Percentiles rank a stretch among this genome's conserved stretches.
Evolutionary conservation across 2,888 invertebrate species (phyloP).

Genomic region (Rhopalosiphum nymphaeae): DNA sequence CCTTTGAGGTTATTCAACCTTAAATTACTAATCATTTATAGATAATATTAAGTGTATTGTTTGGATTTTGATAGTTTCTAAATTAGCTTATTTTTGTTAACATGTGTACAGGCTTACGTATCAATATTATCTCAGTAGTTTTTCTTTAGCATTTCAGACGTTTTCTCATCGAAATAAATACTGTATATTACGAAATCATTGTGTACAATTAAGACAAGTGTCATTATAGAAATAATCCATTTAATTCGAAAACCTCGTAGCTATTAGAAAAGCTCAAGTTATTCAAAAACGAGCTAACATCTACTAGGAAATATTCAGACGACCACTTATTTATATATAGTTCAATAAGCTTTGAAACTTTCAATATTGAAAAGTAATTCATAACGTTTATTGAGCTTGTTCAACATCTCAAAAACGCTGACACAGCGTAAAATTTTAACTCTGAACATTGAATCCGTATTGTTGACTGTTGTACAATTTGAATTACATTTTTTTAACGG

Average conservation of each 20-base stretch:
- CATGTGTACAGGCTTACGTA: neutral
- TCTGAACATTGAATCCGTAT: neutral
- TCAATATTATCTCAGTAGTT: neutral
- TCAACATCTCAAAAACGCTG: neutral
- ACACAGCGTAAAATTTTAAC: neutral
- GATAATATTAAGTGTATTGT: neutral
- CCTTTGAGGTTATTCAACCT: neutral
- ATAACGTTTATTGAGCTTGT: neutral
- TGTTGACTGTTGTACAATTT: neutral
- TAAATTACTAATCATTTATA: neutral
- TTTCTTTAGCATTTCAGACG: neutral
- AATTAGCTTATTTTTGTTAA: neutral
- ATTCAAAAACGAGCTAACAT: neutral
- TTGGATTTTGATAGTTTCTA: neutral
- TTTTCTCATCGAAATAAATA: neutral
- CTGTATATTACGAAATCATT: neutral
- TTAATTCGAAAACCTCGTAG: neutral
- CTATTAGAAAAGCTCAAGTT: neutral
- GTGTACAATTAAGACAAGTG: neutral
- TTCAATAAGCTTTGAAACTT: neutral
- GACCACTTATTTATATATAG: neutral
- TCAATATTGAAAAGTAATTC: neutral
- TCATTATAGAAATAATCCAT: neutral
- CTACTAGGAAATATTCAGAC: neutral
- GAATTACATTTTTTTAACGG: neutral